Evolutionary conservation across 2,888 invertebrate genomes (phyloP).

Genomic region (Sarcophaga carnaria): DNA sequence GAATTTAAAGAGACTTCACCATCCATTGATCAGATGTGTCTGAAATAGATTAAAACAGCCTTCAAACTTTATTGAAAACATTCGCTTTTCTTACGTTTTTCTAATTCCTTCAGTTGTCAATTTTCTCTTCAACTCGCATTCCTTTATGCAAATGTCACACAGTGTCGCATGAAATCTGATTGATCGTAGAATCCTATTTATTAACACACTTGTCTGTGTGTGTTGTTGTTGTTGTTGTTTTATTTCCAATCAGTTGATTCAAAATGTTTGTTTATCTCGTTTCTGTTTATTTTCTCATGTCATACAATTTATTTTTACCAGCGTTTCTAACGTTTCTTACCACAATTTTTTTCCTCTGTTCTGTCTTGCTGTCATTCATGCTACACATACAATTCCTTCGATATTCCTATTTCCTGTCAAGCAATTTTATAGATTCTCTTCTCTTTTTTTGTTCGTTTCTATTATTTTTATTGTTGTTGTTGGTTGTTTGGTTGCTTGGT

Average conservation of each 20-base stretch:
- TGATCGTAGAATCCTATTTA: neutral
- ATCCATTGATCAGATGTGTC: too few relatives aligned
- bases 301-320: neutral
- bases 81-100: too few relatives aligned
- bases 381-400: neutral
- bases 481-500: neutral
- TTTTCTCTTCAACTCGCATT: neutral
- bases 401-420: conserved; percentile 39
- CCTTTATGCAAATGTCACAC: neutral
- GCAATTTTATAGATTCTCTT: conserved; percentile 36
- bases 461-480: neutral
- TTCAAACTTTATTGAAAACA: too few relatives aligned
- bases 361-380: neutral
- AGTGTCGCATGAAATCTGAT: neutral
- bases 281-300: neutral
- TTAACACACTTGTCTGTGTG: neutral
- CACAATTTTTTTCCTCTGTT: neutral
- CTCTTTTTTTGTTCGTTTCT: neutral
- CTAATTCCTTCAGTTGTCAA: neutral
- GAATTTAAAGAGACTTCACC: too few relatives aligned
- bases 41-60: too few relatives aligned
- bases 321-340: neutral
- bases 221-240: neutral
- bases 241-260: neutral
- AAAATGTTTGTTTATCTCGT: neutral